phyloP scores from a whole-genome alignment of 1,140 invertebrate genomes.

The Dufourea novaeangliae region DNA sequence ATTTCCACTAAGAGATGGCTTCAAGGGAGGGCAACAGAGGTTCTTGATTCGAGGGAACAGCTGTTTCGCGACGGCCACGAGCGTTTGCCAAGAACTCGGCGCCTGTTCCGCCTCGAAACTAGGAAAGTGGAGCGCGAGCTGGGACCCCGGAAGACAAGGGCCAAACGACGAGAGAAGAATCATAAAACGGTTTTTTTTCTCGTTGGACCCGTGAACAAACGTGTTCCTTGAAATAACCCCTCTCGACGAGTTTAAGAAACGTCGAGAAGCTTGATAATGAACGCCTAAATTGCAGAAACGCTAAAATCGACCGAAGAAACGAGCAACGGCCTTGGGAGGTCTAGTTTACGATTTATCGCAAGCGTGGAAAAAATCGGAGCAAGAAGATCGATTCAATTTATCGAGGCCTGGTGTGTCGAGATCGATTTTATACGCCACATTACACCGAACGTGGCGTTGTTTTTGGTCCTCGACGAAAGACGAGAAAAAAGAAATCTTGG shows the following conservation, averaged over 20 bases:
- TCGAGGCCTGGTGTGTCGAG: background rate
- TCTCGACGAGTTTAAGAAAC: constrained; percentile 3
- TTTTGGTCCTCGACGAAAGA: background rate
- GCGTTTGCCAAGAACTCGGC: constrained; percentile 50
- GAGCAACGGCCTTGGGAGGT: background rate
- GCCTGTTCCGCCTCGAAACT: constrained; percentile 50
- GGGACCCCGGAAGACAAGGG: constrained; percentile 39
- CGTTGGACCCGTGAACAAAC: constrained; percentile 22
- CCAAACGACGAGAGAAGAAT: constrained; percentile 46
- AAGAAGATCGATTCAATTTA: constrained; percentile 32
- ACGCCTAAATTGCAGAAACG: constrained; percentile 3
- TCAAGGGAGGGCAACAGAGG: background rate
- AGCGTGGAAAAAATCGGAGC: background rate
- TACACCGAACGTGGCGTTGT: constrained; percentile 11
- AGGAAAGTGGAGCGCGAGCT: constrained; percentile 46
- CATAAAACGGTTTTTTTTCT: constrained; percentile 48
- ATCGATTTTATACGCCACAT: constrained; percentile 12
- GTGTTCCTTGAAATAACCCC: constrained; percentile 28
- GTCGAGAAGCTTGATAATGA: background rate
- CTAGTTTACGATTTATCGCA: constrained; percentile 17
- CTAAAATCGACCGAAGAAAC: constrained; percentile 8
- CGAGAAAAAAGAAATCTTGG: background rate
- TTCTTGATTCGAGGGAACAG: constrained; percentile 26
- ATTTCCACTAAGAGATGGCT: background rate
- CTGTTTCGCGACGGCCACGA: constrained; percentile 52